Evolutionary conservation across 2,113 vertebrate species (phyloP).

Genomic region (Alouatta palliata): DNA sequence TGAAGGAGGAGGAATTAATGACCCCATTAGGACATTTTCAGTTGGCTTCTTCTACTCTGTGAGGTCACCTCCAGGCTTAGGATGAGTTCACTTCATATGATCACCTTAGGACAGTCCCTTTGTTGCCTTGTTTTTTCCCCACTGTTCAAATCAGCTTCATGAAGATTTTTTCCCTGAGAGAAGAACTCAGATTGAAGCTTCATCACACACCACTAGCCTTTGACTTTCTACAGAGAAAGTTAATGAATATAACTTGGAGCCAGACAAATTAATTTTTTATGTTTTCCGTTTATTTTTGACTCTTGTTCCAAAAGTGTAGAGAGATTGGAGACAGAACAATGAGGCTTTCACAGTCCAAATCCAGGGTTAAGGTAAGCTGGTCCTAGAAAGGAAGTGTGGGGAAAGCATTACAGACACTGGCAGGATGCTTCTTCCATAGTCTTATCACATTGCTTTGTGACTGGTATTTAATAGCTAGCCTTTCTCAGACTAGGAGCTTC

Average conservation of each 20-base stretch:
- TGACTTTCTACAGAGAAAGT: not conserved
- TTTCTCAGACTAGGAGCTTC: not conserved
- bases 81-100: not conserved
- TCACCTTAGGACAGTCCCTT: not conserved
- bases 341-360: not conserved
- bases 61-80: not conserved
- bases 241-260: constrained; percentile 17
- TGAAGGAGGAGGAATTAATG: not conserved
- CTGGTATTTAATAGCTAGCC: not conserved
- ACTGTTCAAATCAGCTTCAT: not conserved
- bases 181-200: not conserved
- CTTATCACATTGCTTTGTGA: not conserved
- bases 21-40: not conserved
- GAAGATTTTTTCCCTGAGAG: not conserved
- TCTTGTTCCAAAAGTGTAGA: not conserved
- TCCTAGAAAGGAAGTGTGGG: not conserved
- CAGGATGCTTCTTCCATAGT: not conserved
- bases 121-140: not conserved
- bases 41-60: not conserved
- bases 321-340: not conserved
- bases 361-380: not conserved
- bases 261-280: constrained; percentile 48
- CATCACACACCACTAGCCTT: not conserved
- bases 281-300: constrained; percentile 39
- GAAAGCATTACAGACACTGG: not conserved